These are phyloP conservation scores for Danio tinwini DNA, from an alignment of 2,797 vertebrate species.

Conservation along the genomic window DNA sequence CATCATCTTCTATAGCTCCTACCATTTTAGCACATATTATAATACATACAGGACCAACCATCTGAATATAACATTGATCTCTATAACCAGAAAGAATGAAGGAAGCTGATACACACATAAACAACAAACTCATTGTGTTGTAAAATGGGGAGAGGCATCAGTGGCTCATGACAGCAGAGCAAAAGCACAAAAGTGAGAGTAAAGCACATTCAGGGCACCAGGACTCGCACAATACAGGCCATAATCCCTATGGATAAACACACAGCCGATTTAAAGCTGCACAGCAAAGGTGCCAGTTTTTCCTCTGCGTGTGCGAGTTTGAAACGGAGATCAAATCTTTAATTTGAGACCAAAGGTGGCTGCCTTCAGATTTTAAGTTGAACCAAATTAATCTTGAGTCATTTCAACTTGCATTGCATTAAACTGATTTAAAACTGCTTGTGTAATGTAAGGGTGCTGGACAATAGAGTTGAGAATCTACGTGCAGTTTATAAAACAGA, in stretches of 20 bases:
- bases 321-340: background rate
- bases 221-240: slow-evolving; percentile 58
- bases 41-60: background rate
- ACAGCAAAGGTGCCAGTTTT: slow-evolving; percentile 45
- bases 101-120: slow-evolving; percentile 13
- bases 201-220: slow-evolving; percentile 45
- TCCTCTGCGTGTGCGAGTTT: background rate
- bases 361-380: too few species aligned
- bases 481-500: too few species aligned
- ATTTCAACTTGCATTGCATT: too few species aligned
- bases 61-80: background rate
- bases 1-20: background rate
- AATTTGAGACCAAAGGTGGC: background rate
- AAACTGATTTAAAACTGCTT: too few species aligned
- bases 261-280: slow-evolving; percentile 62
- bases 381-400: too few species aligned
- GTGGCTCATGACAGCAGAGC: slow-evolving; percentile 63
- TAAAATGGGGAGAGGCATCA: slow-evolving; percentile 35
- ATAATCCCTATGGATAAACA: slow-evolving; percentile 71
- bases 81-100: slow-evolving; percentile 23
- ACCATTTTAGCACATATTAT: background rate
- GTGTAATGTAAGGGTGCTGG: too few species aligned
- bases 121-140: slow-evolving; percentile 54
- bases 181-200: slow-evolving; percentile 57
- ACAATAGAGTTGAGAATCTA: too few species aligned